Conservation (phyloP, 2,888 invertebrate species). For the Cotesia congregata region DNA sequence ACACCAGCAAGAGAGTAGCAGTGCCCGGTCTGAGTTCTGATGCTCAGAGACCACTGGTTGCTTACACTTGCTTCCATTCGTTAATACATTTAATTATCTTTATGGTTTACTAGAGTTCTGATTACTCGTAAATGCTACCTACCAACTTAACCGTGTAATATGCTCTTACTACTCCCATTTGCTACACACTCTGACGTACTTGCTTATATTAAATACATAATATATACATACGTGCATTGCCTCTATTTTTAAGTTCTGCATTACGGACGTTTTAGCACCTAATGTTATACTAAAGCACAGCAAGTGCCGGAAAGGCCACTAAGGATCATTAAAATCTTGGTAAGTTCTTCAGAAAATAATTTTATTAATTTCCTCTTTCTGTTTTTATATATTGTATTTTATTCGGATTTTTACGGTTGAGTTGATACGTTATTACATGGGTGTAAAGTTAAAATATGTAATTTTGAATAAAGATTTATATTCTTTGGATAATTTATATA, state of each 20-base stretch:
- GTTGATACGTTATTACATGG: no score
- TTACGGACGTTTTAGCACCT: conserved; percentile 32
- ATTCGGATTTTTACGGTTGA: no score
- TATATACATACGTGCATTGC: conserved; percentile 22
- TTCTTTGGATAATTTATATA: no score
- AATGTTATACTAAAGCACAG: conserved; percentile 36
- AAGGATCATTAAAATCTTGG: conserved; percentile 3
- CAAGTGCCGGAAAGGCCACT: conserved; percentile 44
- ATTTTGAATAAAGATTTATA: no score
- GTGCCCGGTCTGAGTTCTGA: no score
- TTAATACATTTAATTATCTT: conserved; percentile 55
- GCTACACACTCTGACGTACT: conserved; percentile 17
- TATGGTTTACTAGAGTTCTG: conserved; percentile 50
- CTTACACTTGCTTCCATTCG: conserved; percentile 30
- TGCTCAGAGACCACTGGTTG: conserved; percentile 49
- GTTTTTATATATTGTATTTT: no score
- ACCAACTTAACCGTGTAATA: conserved; percentile 53
- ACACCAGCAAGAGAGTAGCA: conserved; percentile 12
- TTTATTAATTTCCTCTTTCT: not conserved
- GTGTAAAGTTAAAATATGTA: no score
- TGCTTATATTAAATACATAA: conserved; percentile 18
- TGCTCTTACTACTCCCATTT: conserved; percentile 17
- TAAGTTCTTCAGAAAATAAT: not conserved
- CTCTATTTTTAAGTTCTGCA: conserved; percentile 38
- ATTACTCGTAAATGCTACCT: conserved; percentile 55